Base-by-base conservation (phyloP, 2,888 invertebrate species). In the Erebia epiphron region DNA sequence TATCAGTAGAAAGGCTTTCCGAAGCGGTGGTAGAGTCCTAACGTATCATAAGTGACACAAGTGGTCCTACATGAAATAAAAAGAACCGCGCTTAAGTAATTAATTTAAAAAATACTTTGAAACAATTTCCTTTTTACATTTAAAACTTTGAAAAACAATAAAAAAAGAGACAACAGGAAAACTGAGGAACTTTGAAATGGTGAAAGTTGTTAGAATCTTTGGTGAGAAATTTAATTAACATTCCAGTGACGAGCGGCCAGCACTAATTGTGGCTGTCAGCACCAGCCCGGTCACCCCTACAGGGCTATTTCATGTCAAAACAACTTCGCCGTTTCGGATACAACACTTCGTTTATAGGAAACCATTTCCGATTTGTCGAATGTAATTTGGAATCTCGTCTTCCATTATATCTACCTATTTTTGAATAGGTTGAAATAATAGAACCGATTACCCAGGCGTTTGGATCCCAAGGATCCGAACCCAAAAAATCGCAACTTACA, bases 141-240 rank as follows among this genome's bases (percentile, higher is more conserved):
- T 18, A 52, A 52, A 54, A 54, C 16, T 54, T 54, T 54, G 82
- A 80, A 80, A 80, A 82, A 83, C 83, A 80, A 82, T 83, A 14
- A 46, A 83, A 81, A 83, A 80, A 79, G 79, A 79, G 78, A 79
- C 75, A 81, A 76, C 77, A 76, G 81, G 80, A 82, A 79, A 82
- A 83, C 79, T 77, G 81, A 79, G 82, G 78, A 82, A 83, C 79
- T 77, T 60, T 10, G 50, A 79, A 86, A 84, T 72, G 68, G 79
- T 72, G 66, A 78, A 89, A 87, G 81, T 88, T 87, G 78, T 76
- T 78, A 79, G 77, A 80, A 82, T 84, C 83, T 84, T 86, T 80
- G 75, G 78, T 76, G 71, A 73, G 83, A 81, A 86, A 89, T 90
- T 90, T 89, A 88, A 91, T 91, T 89, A 90, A 89, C 85, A 86